These are phyloP conservation scores for Carcina quercana DNA, from an alignment of 2,888 invertebrate genomes.

Conservation along the genomic window DNA sequence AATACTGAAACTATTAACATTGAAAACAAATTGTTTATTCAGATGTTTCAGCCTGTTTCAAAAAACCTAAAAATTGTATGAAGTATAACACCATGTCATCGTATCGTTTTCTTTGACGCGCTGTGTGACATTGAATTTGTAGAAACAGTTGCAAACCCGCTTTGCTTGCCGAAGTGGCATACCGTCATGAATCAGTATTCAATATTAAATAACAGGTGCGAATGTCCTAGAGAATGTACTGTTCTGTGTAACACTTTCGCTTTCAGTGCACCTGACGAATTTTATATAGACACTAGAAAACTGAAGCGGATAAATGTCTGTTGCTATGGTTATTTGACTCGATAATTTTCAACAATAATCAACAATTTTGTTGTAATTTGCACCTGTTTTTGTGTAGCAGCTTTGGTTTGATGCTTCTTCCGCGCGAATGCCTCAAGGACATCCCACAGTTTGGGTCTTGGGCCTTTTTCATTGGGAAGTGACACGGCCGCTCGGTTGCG, in stretches of 20 bases:
- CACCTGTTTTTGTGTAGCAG: constrained; percentile 21
- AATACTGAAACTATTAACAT: too few species aligned
- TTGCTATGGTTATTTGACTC: constrained; percentile 32
- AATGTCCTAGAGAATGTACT: constrained; percentile 6
- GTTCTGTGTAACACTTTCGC: constrained; percentile 39
- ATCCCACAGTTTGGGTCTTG: constrained; percentile 29
- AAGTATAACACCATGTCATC: too few species aligned
- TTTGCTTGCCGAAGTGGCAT: too few species aligned
- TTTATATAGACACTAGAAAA: constrained; percentile 29
- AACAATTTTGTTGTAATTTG: too few species aligned
- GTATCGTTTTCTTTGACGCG: too few species aligned
- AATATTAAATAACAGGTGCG: too few species aligned
- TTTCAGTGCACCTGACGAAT: constrained; percentile 59
- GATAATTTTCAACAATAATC: too few species aligned
- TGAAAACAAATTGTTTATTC: too few species aligned
- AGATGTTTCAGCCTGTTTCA: too few species aligned
- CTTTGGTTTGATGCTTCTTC: constrained; percentile 40
- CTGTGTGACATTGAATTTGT: constrained; percentile 32
- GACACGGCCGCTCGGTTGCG: constrained; percentile 53
- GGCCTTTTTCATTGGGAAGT: constrained; percentile 64
- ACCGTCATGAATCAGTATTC: too few species aligned
- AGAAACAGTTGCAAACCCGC: constrained; percentile 27
- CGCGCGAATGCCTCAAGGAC: constrained; percentile 53
- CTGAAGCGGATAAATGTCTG: constrained; percentile 25
- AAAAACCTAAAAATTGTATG: too few species aligned